Evolutionary conservation across 1,140 invertebrate species (phyloP), one percentile per base, ranked within the genome.

Genomic region (Drosophila pruinosa): DNA sequence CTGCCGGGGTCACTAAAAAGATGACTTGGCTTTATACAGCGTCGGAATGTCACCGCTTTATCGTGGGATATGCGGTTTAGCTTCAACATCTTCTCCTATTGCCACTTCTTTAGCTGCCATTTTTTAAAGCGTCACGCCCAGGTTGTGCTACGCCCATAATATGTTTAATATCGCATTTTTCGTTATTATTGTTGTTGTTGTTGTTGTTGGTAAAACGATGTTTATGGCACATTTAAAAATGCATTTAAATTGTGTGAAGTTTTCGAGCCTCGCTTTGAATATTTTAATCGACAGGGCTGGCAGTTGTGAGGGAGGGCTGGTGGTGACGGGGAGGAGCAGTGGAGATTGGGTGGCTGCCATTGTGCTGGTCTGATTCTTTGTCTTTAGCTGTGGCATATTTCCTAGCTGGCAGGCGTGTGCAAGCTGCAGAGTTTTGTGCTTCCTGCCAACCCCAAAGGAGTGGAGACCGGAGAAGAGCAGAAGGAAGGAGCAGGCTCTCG

Each of bases 221-320:
- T 83, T 79, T 80, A 74, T 77, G 58, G 76, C 76, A 85, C 64
- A 70, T 86, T 86, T 77, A 75, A 78, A 86, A 78, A 78, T 86
- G 81, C 77, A 75, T 75, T 86, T 86, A 78, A 81, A 76, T 83
- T 69, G 62, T 68, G 67, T 24, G 52, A 58, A 69, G 36, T 61
- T 74, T 62, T 59, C 43, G 45, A 77, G 71, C 45, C 38, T 22
- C 57, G 71, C 77, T 86, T 86, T 86, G 58, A 86, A 86, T 86
- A 86, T 85, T 85, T 86, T 80, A 77, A 86, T 86, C 67, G 58
- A 57, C 52, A 10, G 10, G 12, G 28, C 12, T 6, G 52, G 2
- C 8, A 10, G 43, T 10, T 15, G 43, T 24, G 34, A 5, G 19
- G 22, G 12, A 8, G 10, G 0, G 8, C 6, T 0, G 3, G 43